These are phyloP conservation scores for Tipula vernalis DNA, from an alignment of 2,888 invertebrate species.

Conservation along the genomic window DNA sequence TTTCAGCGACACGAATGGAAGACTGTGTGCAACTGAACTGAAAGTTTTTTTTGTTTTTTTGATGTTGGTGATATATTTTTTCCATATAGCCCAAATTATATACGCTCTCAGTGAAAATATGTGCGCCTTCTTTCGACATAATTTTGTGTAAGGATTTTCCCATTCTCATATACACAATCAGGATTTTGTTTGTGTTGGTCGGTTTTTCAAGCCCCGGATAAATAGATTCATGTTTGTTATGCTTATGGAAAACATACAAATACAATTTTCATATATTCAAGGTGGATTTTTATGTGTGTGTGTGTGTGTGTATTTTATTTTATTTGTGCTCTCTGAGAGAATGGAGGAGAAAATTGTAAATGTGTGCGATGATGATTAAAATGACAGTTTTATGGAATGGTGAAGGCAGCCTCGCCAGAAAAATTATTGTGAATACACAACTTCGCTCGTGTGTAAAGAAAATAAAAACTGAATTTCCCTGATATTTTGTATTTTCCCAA, in stretches of 20 bases:
- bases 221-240: not conserved
- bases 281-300: not conserved
- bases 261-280: not conserved
- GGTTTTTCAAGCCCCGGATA: conserved; percentile 6
- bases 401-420: not conserved
- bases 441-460: not conserved
- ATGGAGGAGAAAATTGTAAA: not conserved
- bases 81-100: not conserved
- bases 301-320: not conserved
- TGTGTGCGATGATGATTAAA: not conserved
- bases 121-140: not conserved
- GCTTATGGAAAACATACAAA: not conserved
- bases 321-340: not conserved
- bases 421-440: not conserved
- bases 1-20: conserved; percentile 19
- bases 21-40: conserved; percentile 20
- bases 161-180: not conserved
- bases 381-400: not conserved
- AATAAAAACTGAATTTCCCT: not conserved
- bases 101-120: not conserved
- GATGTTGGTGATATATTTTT: not conserved
- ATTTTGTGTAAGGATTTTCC: not conserved
- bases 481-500: not conserved
- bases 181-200: not conserved
- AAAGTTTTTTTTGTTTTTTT: too few species aligned